Percentiles rank a stretch among this genome's conserved stretches.
Conservation (phyloP, 2,888 invertebrate genomes). For the Cosmia trapezina region DNA sequence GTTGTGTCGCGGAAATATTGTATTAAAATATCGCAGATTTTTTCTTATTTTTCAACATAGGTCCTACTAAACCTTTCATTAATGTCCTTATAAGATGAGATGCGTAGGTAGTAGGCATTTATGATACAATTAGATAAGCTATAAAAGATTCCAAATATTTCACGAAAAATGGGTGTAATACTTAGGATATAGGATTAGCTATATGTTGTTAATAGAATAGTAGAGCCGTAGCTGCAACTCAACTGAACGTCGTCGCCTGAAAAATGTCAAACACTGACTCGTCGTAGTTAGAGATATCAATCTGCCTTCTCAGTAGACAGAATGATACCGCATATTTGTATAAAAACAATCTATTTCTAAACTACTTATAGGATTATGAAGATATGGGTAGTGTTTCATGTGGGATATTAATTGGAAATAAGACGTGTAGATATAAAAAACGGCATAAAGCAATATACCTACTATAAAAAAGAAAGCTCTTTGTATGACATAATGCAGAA, state of each 20-base stretch:
- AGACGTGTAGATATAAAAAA: neutral
- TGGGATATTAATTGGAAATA: neutral
- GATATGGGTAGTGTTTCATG: neutral
- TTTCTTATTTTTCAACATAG: neutral
- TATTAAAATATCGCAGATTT: conserved; percentile 5
- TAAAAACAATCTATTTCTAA: neutral
- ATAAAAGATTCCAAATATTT: neutral
- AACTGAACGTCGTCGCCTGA: neutral
- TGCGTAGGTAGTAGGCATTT: neutral
- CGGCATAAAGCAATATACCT: neutral
- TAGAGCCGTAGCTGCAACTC: neutral
- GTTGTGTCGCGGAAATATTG: conserved; percentile 34
- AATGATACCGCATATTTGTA: neutral
- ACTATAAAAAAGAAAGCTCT: neutral
- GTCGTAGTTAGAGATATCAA: neutral
- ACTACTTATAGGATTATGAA: neutral
- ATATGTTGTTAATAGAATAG: neutral
- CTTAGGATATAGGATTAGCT: neutral
- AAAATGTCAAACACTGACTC: neutral
- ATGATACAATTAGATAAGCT: neutral
- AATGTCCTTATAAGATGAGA: neutral
- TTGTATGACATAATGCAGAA: neutral
- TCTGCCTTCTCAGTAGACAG: neutral
- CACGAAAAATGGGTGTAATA: neutral
- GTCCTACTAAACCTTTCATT: neutral